Base-by-base conservation (phyloP, 2,113 vertebrate genomes). In the Pluvianellus socialis region DNA sequence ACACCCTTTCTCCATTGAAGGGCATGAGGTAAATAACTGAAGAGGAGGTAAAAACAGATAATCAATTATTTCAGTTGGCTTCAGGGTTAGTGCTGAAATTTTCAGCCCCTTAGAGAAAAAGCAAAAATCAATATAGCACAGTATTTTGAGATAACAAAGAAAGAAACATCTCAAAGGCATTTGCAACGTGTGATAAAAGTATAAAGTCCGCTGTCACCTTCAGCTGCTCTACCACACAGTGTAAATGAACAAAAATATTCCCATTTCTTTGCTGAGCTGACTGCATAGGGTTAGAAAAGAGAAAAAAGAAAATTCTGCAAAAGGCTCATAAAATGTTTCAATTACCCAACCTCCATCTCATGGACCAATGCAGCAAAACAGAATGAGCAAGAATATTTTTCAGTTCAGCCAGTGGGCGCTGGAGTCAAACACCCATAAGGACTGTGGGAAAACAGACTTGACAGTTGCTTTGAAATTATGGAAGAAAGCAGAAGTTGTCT, bases 61-160 rank as follows among this genome's bases (percentile, higher is more conserved):
- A 96, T 96, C 95, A 94, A 95, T 97, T 97, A 93, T 67, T 96
- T 89, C 67, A 88, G 28, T n/a, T 93, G 63, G 76, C 93, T 97
- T 79, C 94, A 53, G 96, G 92, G 91, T 77, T 86, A 89, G 71
- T 61, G 73, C 40, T 85, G 82, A 90, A 95, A 94, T 83, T 89
- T 87, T 95, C 94, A 95, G 72, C 81, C 85, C 94, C 49, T 94
- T 55, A 53, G 80, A 94, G 92, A 70, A 94, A 96, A 94, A 28
- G 30, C 38, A n/a, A 75, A 97, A 96, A 96, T 97, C 96, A 85
- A 96, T 97, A 89, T 5, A 92, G 85, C n/a, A 14, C 33, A 75
- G 82, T 82, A 89, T 81, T 90, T 52, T 30, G 89, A 92, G 94
- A 93, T 94, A 96, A 91, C 86, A 90, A 71, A 90, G 86, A 66